These are phyloP conservation scores for Onychostoma macrolepis DNA, from an alignment of 2,113 vertebrate species.

Conservation along the genomic window DNA sequence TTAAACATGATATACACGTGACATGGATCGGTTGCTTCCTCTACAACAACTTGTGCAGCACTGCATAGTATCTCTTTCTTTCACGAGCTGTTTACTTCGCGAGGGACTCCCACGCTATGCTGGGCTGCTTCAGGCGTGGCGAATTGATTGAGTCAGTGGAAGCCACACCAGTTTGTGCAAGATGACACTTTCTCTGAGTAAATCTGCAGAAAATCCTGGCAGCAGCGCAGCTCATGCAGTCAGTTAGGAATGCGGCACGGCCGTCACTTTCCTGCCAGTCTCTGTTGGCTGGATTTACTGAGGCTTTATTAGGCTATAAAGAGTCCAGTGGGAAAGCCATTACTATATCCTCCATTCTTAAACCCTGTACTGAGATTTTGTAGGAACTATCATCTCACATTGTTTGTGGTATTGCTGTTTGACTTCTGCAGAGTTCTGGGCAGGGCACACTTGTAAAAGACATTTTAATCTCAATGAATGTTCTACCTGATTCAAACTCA, in stretches of 20 bases:
- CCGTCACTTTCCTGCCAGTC: slow-evolving; percentile 61
- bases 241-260: slow-evolving; percentile 67
- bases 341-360: slow-evolving; percentile 53
- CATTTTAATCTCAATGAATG: background rate
- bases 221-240: slow-evolving; percentile 65
- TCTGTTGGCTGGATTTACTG: slow-evolving; percentile 70
- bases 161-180: slow-evolving; percentile 82
- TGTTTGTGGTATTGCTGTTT: slow-evolving; percentile 30
- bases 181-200: slow-evolving; percentile 82
- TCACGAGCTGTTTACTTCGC: slow-evolving; percentile 65
- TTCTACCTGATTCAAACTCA: background rate
- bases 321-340: slow-evolving; percentile 69
- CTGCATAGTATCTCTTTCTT: slow-evolving; percentile 63
- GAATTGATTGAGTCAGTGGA: slow-evolving; percentile 85
- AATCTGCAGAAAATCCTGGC: slow-evolving; percentile 81
- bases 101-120: slow-evolving; percentile 64
- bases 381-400: slow-evolving; percentile 5
- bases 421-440: background rate
- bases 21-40: background rate
- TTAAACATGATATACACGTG: background rate
- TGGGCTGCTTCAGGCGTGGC: slow-evolving; percentile 74
- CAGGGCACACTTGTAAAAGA: background rate
- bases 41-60: background rate
- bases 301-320: slow-evolving; percentile 71
- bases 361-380: slow-evolving; percentile 27